Evolutionary conservation across 2,113 vertebrate genomes (phyloP).

Genomic region (Euleptes europaea): DNA sequence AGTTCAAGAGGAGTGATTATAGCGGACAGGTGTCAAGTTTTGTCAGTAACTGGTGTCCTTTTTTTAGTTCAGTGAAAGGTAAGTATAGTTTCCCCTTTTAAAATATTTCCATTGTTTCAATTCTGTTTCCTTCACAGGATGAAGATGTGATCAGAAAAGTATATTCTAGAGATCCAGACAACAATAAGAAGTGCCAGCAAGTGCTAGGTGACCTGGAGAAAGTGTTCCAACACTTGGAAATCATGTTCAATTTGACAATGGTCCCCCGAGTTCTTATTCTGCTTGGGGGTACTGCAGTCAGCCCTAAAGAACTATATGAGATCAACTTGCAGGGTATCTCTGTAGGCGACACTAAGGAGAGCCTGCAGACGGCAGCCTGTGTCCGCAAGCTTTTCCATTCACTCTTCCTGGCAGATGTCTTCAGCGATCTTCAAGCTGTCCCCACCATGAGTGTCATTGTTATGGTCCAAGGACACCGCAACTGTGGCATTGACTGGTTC

Average conservation of each 20-base stretch:
- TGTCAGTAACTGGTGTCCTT: background rate
- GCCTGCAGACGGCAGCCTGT: conserved; percentile 81
- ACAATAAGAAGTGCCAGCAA: conserved; percentile 84
- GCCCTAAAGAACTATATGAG: conserved; percentile 92
- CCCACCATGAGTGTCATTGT: conserved; percentile 82
- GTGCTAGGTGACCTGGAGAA: conserved; percentile 84
- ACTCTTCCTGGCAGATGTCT: conserved; percentile 89
- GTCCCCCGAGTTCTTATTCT: conserved; percentile 93
- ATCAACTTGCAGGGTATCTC: conserved; percentile 87
- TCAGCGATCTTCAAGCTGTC: conserved; percentile 85
- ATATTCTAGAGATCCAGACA: conserved; percentile 45
- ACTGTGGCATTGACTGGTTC: conserved; percentile 91
- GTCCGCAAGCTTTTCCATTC: conserved; percentile 89
- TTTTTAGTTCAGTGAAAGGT: background rate
- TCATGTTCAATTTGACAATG: conserved; percentile 84
- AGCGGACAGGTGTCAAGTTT: background rate
- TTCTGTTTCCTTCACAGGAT: conserved; percentile 61
- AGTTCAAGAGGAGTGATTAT: background rate
- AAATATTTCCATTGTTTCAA: background rate
- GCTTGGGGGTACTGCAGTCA: conserved; percentile 84
- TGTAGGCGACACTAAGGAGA: conserved; percentile 70
- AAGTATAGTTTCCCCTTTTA: background rate
- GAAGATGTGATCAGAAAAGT: conserved; percentile 72
- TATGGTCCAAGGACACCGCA: conserved; percentile 86
- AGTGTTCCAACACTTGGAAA: conserved; percentile 84